These are phyloP conservation scores for Meloidogyne hapla DNA, from an alignment of 1,140 invertebrate species.

Conservation along the genomic window DNA sequence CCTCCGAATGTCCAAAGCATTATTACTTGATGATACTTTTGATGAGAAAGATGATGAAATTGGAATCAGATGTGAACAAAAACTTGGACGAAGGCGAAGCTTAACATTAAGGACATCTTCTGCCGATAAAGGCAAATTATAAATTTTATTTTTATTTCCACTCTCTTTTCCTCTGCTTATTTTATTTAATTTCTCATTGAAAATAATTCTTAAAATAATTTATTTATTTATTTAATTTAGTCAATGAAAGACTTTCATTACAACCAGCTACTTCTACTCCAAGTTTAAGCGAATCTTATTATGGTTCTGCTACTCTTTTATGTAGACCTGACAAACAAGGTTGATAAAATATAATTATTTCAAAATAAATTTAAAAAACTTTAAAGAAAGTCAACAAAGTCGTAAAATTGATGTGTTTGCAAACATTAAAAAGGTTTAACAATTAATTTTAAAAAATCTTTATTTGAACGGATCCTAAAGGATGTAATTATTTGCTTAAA, in stretches of 20 bases:
- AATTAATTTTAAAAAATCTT: background rate
- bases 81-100: background rate
- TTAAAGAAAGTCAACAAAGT: background rate
- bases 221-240: background rate
- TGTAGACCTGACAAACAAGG: constrained; percentile 7
- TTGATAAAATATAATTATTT: background rate
- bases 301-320: constrained; percentile 21
- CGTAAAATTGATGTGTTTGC: background rate
- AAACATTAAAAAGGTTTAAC: background rate
- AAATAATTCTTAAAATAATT: background rate
- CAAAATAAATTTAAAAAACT: background rate
- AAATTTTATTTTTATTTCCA: no score
- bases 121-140: background rate
- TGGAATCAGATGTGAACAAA: background rate
- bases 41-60: constrained; percentile 2
- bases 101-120: background rate
- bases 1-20: background rate
- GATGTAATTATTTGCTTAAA: no score
- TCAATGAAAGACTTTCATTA: background rate
- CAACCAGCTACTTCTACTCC: constrained; percentile 3
- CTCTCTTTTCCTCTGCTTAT: no score
- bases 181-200: no score
- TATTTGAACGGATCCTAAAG: background rate
- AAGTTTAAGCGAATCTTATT: constrained; percentile 18
- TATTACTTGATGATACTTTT: background rate